These are phyloP conservation scores for Battus philenor DNA, from an alignment of 1,140 invertebrate genomes.

Conservation along the genomic window DNA sequence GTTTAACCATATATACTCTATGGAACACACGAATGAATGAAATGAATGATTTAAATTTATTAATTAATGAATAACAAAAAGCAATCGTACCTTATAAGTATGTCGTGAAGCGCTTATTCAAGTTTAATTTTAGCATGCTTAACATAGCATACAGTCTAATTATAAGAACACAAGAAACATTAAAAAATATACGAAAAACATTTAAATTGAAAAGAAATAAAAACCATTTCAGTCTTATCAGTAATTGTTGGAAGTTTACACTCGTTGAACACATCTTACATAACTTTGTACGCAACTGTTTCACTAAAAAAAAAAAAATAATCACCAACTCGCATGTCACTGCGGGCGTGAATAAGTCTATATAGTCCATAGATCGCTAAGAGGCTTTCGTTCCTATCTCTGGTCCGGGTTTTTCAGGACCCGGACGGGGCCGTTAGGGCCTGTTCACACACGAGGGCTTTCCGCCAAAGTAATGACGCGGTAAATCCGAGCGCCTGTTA, in stretches of 20 bases:
- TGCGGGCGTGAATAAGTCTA: conserved; percentile 16
- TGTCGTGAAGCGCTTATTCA: conserved; percentile 6
- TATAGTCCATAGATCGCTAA: conserved; percentile 25
- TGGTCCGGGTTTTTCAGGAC: conserved; percentile 57
- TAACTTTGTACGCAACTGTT: conserved; percentile 6
- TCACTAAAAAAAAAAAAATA: conserved; percentile 1
- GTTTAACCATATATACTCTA: background rate
- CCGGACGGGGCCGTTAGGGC: conserved; percentile 25
- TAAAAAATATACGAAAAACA: conserved; percentile 10
- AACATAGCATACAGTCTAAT: conserved; percentile 2
- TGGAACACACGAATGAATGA: background rate
- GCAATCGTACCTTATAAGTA: background rate
- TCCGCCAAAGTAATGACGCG: conserved; percentile 32
- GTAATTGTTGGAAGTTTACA: conserved; percentile 10
- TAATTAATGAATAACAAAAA: background rate
- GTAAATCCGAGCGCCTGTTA: conserved; percentile 23
- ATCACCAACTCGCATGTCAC: background rate
- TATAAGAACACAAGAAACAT: conserved; percentile 11
- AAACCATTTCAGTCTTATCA: conserved; percentile 16
- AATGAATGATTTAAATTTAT: background rate
- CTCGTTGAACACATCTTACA: conserved; percentile 6
- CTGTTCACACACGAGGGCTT: background rate
- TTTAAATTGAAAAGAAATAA: conserved; percentile 8
- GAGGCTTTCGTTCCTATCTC: conserved; percentile 25
- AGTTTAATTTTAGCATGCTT: background rate